These are phyloP conservation scores for Acheta domesticus DNA, from an alignment of 2,888 invertebrate genomes.

Conservation along the genomic window DNA sequence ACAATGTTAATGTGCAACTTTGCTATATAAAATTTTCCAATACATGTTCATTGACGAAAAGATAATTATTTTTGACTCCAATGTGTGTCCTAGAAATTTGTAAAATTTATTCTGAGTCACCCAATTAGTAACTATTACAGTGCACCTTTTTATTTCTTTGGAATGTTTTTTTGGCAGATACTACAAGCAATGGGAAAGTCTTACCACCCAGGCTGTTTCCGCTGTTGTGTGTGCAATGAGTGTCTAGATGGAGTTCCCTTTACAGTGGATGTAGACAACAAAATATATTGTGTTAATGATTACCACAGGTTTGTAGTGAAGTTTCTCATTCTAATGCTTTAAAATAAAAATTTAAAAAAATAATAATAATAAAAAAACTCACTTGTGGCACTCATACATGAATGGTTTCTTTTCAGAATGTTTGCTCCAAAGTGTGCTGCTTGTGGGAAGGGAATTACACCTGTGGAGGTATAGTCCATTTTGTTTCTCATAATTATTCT, in stretches of 20 bases:
- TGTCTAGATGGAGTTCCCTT: conserved; percentile 98
- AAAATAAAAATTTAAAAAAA: no score
- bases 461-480: conserved; percentile 65
- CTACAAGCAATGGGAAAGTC: conserved; percentile 99
- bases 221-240: conserved; percentile 96
- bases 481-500: not conserved
- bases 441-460: conserved; percentile 94
- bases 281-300: conserved; percentile 97
- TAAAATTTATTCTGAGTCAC: no score
- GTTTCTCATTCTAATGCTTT: no score
- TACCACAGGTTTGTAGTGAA: conserved; percentile 63
- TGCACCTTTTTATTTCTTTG: no score
- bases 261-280: conserved; percentile 95
- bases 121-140: no score
- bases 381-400: not conserved
- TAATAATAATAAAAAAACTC: conserved; percentile 1
- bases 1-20: no score
- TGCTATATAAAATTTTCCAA: no score
- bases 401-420: conserved; percentile 59
- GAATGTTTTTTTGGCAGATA: conserved; percentile 60
- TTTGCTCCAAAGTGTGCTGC: conserved; percentile 98
- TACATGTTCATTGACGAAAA: no score
- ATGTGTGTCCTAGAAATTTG: no score
- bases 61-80: no score
- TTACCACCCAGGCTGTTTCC: conserved; percentile 98